A percentile compares a stretch with the other conserved stretches of the same genome.
Conservation (phyloP, 2,113 vertebrate genomes). For the Muntiacus reevesi region DNA sequence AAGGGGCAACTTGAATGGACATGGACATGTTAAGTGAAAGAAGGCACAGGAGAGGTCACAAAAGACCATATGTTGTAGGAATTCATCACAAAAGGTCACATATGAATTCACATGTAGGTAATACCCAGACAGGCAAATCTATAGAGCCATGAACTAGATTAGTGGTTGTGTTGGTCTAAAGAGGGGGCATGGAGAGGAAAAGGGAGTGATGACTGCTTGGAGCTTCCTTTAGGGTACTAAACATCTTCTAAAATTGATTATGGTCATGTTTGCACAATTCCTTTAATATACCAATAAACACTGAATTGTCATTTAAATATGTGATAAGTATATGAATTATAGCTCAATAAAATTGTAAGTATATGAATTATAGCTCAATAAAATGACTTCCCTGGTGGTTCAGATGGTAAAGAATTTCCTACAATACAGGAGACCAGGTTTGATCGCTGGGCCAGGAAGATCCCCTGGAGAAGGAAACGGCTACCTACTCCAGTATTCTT, state of each 20-base stretch:
- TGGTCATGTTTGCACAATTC: not conserved
- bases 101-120: not conserved
- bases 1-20: fast-evolving
- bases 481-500: not conserved
- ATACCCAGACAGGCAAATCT: not conserved
- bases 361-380: not conserved
- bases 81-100: not conserved
- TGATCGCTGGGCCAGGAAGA: not conserved
- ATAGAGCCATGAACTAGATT: not conserved
- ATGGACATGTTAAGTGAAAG: not conserved
- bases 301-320: not conserved
- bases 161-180: not conserved
- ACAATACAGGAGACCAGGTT: not conserved
- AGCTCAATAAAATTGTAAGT: not conserved
- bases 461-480: not conserved
- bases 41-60: not conserved
- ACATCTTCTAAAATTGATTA: not conserved
- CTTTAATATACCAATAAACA: not conserved
- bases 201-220: not conserved
- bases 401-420: not conserved
- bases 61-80: not conserved
- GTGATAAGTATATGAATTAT: not conserved
- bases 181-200: not conserved
- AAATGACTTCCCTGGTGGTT: not conserved
- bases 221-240: not conserved